Base-by-base conservation (phyloP, 2,797 vertebrate genomes). In the Prunella strophiata region DNA sequence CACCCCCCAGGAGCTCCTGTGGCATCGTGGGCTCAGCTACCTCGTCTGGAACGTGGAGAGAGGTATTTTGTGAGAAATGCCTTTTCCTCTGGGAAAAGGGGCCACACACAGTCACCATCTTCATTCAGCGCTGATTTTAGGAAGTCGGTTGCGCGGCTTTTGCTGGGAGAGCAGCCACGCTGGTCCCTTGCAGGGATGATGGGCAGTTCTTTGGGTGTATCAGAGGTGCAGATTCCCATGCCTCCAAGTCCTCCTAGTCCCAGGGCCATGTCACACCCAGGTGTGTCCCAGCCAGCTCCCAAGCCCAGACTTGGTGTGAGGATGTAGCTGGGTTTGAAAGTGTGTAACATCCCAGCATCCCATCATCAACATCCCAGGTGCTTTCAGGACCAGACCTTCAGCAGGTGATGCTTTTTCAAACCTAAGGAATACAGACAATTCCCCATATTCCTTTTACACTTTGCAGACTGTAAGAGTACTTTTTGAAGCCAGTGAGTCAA, bases 91-190 rank as follows among this genome's bases (percentile, higher is more conserved):
- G 40, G 45, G 30, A 23, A 32, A 22, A 21, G 42, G 30, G n/a
- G 18, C 51, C 6, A 0, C 57, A 21, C 1, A 0, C 8, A 10
- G 32, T 25, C 29, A 7, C 58, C 42, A 7, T 19, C 54, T 48
- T 22, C 30, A 7, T 76, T 52, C 40, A 9, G 30, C 25, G 5
- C 50, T 55, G 57, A 12, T 58, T 51, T 36, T 5, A 52, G 65
- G 48, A 62, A 47, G 51, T 36, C 0, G 0, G 2, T 13, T 17
- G 4, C 38, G 34, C 63, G 57, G 45, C 16, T 18, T 42, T 48
- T 11, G 1, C 26, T 52, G 70, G n/a, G 23, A 40, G 22, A 57
- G 68, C 57, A 40, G 59, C 59, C 21, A 1, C 3, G 4, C n/a
- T 48, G 22, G 20, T 58, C 47, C 29, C 10, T 76, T 19, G 2